Evolutionary conservation across 30 jellyfish, hydroid and myxozoan genomes (phyloP).

Genomic region (Euphysa ruthae): DNA sequence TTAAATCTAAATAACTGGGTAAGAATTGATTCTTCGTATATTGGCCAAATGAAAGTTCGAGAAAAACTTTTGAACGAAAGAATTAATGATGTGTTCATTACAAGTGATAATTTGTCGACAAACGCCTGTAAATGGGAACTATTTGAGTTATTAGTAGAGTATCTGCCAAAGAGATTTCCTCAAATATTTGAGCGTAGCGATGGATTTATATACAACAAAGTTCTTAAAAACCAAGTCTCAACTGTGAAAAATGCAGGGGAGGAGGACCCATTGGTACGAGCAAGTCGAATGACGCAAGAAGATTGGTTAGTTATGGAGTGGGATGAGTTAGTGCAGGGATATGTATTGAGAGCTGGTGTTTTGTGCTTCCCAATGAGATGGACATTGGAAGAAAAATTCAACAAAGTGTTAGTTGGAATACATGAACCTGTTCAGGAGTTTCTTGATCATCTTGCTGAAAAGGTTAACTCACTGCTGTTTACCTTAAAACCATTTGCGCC

Average conservation of each 20-base stretch:
- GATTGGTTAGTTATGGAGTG: slow-evolving; percentile 74
- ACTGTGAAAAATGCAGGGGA: slow-evolving; percentile 27
- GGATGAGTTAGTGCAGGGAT: slow-evolving; percentile 46
- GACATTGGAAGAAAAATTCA: slow-evolving; percentile 61
- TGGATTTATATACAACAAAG: slow-evolving; percentile 46
- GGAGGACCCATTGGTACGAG: slow-evolving; percentile 58
- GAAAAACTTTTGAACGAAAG: slow-evolving; percentile 26
- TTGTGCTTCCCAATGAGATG: slow-evolving; percentile 86
- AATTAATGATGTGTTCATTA: slow-evolving; percentile 38
- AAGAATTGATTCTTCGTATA: slow-evolving; percentile 57
- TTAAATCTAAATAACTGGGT: slow-evolving; percentile 67
- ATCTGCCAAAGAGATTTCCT: slow-evolving; percentile 68
- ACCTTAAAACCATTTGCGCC: slow-evolving; percentile 62
- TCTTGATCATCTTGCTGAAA: slow-evolving; percentile 41
- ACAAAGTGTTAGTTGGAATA: slow-evolving; percentile 57
- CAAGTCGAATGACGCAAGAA: slow-evolving; percentile 62
- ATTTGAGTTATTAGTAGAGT: slow-evolving; percentile 40
- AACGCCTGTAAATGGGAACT: slow-evolving; percentile 52
- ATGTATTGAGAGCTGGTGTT: slow-evolving; percentile 57
- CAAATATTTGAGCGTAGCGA: slow-evolving; percentile 47
- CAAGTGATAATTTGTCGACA: slow-evolving; percentile 34
- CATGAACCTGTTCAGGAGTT: slow-evolving; percentile 65
- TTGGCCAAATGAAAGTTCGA: slow-evolving; percentile 50
- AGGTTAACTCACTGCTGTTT: slow-evolving; percentile 43
- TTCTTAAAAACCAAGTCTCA: slow-evolving; percentile 55